Percentiles rank a stretch among this genome's conserved stretches.
Conservation (phyloP, 2,797 vertebrate genomes). For the Uromys caudimaculatus region DNA sequence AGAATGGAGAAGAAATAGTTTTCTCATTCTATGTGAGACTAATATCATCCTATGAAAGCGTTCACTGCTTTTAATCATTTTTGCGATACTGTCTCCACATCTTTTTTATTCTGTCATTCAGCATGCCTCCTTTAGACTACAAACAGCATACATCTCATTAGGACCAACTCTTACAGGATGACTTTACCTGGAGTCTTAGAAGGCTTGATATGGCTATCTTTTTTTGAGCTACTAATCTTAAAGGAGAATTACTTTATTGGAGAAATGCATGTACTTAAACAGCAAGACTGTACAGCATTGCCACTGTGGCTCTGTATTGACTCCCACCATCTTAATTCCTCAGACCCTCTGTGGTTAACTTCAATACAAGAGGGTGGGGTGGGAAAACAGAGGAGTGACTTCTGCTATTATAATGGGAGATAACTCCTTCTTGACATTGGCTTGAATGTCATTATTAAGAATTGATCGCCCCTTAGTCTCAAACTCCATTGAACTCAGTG, state of each 20-base stretch:
- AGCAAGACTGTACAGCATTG: constrained; percentile 70
- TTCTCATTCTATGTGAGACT: constrained; percentile 72
- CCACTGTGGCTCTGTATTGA: constrained; percentile 28
- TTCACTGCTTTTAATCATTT: constrained; percentile 78
- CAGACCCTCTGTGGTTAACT: not conserved
- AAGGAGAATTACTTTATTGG: constrained; percentile 43
- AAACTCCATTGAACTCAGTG: constrained; percentile 86
- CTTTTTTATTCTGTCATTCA: constrained; percentile 75
- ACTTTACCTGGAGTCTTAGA: constrained; percentile 68
- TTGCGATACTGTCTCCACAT: constrained; percentile 65
- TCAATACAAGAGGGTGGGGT: not conserved
- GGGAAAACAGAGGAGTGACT: not conserved
- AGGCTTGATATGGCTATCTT: constrained; percentile 71
- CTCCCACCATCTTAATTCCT: not conserved
- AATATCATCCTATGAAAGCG: constrained; percentile 67
- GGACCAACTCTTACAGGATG: constrained; percentile 72
- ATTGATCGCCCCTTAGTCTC: constrained; percentile 84
- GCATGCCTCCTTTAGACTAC: not conserved
- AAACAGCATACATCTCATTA: constrained; percentile 71
- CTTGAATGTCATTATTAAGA: constrained; percentile 85
- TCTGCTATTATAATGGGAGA: not conserved
- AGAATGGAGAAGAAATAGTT: constrained; percentile 67
- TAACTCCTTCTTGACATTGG: constrained; percentile 77
- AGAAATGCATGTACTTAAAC: constrained; percentile 72
- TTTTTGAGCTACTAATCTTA: constrained; percentile 44